Percentiles rank a stretch among this genome's conserved stretches.
Evolutionary conservation across 1,140 invertebrate species (phyloP).

Genomic region (Heliothis subflexa): DNA sequence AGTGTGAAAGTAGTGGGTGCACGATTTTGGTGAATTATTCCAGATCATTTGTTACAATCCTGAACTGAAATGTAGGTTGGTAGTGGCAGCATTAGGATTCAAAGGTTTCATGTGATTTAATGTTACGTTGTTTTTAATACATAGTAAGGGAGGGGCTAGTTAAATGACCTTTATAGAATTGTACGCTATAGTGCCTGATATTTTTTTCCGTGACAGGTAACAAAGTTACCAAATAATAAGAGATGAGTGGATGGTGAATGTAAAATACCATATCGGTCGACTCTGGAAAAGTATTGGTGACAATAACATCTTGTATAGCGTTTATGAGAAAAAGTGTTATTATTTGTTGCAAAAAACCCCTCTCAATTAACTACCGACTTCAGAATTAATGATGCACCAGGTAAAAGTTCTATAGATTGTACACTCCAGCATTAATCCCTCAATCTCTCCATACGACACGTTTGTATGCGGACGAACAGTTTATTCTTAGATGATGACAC

Average conservation of each 20-base stretch:
- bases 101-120: neutral
- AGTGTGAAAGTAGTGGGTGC: constrained; percentile 12
- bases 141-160: neutral
- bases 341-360: neutral
- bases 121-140: neutral
- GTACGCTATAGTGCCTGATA: neutral
- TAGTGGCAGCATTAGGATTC: neutral
- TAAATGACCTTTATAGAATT: neutral
- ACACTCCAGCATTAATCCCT: constrained; percentile 8
- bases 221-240: no score
- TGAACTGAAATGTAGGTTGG: neutral
- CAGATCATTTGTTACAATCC: constrained; percentile 17
- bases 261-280: no score
- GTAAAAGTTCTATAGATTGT: neutral
- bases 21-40: constrained; percentile 25
- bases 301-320: no score
- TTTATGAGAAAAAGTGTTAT: neutral
- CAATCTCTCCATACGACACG: constrained; percentile 11
- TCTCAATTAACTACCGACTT: neutral
- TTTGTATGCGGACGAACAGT: neutral
- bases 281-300: neutral
- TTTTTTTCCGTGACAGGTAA: no score
- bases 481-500: constrained; percentile 12
- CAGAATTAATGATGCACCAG: neutral
- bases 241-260: no score